These are phyloP conservation scores for Alca torda DNA, from an alignment of 2,797 vertebrate species.

Conservation along the genomic window DNA sequence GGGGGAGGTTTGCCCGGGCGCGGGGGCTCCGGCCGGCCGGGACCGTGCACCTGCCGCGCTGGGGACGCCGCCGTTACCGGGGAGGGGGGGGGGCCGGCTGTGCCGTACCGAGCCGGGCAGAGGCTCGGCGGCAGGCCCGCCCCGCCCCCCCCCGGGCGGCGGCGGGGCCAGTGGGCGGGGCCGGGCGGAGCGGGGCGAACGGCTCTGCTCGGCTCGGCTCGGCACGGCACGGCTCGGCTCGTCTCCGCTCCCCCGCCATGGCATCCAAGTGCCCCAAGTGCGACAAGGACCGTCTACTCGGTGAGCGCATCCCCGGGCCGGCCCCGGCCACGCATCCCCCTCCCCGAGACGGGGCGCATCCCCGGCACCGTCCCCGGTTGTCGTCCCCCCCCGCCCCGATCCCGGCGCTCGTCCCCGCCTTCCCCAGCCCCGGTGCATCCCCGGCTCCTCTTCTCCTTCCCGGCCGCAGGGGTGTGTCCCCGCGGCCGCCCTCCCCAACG, in stretches of 20 bases:
- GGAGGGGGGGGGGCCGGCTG: background rate
- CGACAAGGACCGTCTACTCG: conserved; percentile 95
- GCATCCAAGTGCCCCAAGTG: conserved; percentile 96
- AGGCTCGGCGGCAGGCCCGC: background rate
- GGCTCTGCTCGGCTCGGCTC: background rate
- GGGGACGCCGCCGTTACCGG: background rate
- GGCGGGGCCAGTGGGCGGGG: conserved; percentile 31
- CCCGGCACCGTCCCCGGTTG: background rate
- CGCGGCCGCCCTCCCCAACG: background rate
- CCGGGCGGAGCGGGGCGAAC: conserved; percentile 27
- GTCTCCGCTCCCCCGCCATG: conserved; percentile 71
- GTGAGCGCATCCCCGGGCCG: conserved; percentile 76
- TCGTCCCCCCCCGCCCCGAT: no score
- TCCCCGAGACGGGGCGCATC: background rate
- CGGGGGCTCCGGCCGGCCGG: background rate
- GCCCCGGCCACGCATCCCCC: background rate
- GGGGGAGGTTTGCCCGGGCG: no score
- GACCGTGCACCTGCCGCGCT: background rate
- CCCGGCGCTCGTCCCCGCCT: no score
- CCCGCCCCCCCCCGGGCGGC: conserved; percentile 14
- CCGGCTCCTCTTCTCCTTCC: background rate
- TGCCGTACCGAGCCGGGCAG: background rate
- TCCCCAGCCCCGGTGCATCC: no score
- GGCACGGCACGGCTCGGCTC: background rate
- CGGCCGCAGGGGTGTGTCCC: background rate